phyloP scores from a whole-genome alignment of 2,113 vertebrate genomes.

The Emydura subglobosa region DNA sequence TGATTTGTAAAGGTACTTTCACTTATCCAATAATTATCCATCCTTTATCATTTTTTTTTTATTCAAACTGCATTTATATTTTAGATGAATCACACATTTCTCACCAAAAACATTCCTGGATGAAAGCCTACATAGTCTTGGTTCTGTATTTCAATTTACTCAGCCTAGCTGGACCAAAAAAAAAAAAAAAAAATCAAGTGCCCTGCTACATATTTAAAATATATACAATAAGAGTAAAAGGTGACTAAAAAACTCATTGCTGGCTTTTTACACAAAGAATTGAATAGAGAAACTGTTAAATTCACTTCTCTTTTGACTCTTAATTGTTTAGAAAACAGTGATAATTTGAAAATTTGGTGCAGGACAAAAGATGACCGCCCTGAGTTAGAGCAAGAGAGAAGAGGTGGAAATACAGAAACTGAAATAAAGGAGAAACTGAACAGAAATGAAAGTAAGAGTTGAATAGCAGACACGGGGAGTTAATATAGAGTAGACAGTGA shows the following conservation, averaged over 20 bases:
- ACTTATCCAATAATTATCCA: neutral
- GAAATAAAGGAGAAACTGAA: neutral
- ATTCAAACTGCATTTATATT: neutral
- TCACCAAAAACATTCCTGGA: too few species aligned
- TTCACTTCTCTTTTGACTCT: neutral
- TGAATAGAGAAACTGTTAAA: neutral
- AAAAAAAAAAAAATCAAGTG: neutral
- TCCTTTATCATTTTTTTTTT: neutral
- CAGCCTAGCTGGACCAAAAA: too few species aligned
- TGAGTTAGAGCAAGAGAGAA: neutral
- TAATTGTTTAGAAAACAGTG: neutral
- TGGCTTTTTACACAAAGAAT: neutral
- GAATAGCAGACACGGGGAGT: neutral
- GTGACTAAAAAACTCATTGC: neutral
- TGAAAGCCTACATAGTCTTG: too few species aligned
- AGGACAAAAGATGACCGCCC: neutral
- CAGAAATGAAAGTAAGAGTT: neutral
- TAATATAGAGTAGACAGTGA: neutral
- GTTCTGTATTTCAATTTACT: too few species aligned
- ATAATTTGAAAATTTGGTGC: neutral
- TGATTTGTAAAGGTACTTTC: neutral
- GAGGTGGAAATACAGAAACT: neutral
- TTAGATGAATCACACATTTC: neutral
- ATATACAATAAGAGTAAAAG: neutral
- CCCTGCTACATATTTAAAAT: neutral